These are phyloP conservation scores for Pagetopsis macropterus DNA, from an alignment of 2,797 vertebrate genomes.

Conservation along the genomic window DNA sequence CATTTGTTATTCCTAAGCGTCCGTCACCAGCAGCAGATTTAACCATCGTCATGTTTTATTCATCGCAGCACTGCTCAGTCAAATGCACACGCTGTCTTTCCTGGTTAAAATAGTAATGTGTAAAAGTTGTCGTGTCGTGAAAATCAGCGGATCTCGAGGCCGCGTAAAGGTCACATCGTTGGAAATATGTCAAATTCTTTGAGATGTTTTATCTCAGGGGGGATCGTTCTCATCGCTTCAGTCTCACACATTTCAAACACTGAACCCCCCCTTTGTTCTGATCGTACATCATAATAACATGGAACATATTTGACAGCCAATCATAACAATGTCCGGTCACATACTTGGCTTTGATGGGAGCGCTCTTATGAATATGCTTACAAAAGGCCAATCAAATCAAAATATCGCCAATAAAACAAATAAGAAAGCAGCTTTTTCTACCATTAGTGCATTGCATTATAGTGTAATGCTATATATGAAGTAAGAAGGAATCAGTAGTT, in stretches of 20 bases:
- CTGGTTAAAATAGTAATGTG: slow-evolving; percentile 26
- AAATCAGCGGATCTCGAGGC: not conserved
- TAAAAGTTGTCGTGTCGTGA: slow-evolving; percentile 20
- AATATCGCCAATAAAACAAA: too few species aligned
- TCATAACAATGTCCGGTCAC: slow-evolving; percentile 55
- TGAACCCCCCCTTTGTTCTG: not conserved
- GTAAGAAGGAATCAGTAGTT: not conserved
- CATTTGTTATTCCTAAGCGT: slow-evolving; percentile 39
- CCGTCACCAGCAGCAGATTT: slow-evolving; percentile 50
- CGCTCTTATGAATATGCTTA: not conserved
- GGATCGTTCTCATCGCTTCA: slow-evolving; percentile 20
- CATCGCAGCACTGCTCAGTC: slow-evolving; percentile 28
- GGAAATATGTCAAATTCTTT: slow-evolving; percentile 21
- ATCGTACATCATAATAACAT: slow-evolving; percentile 49
- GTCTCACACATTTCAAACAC: not conserved
- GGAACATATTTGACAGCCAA: slow-evolving; percentile 46
- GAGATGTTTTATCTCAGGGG: slow-evolving; percentile 33
- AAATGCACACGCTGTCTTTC: slow-evolving; percentile 24
- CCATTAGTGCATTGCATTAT: too few species aligned
- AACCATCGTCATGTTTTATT: slow-evolving; percentile 69
- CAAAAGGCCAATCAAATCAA: not conserved
- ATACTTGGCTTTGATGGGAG: slow-evolving; percentile 39
- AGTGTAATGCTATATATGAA: not conserved
- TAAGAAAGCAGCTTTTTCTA: not conserved
- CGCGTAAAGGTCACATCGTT: not conserved